Percentiles rank a stretch among this genome's conserved stretches.
phyloP scores from a whole-genome alignment of 2,888 invertebrate species.

The Drosophila hamatofila region DNA sequence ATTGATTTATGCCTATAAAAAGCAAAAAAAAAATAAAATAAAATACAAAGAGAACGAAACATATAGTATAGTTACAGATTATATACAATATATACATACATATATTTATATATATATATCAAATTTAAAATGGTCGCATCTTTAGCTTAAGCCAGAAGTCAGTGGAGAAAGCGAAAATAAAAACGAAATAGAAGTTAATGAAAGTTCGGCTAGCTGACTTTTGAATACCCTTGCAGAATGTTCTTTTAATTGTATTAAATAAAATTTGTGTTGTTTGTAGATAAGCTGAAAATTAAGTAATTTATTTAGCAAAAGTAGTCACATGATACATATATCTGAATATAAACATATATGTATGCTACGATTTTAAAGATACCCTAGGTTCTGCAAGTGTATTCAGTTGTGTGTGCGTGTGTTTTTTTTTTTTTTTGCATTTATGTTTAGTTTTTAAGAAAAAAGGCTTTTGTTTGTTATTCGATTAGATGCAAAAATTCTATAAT shows the following conservation, averaged over 20 bases:
- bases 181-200: not conserved
- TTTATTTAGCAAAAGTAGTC: constrained; percentile 1
- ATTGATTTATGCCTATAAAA: constrained; percentile 1
- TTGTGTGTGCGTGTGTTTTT: constrained; percentile 7
- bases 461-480: constrained; percentile 24
- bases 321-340: not conserved
- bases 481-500: constrained; percentile 18
- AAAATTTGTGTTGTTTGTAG: constrained; percentile 34
- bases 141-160: constrained; percentile 25
- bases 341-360: not conserved
- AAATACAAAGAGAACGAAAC: not conserved
- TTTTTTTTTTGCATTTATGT: constrained; percentile 13
- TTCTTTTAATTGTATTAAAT: constrained; percentile 1
- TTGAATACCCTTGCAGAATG: constrained; percentile 31
- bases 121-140: constrained; percentile 9
- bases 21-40: constrained; percentile 2
- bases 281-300: constrained; percentile 11
- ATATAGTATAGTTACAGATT: constrained; percentile 12
- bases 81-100: constrained; percentile 19
- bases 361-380: not conserved
- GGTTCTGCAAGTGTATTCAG: constrained; percentile 27
- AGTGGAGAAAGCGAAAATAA: constrained; percentile 5
- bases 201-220: constrained; percentile 32
- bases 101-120: constrained; percentile 6
- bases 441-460: constrained; percentile 45